Base-by-base conservation (phyloP, 2,797 vertebrate genomes). In the Megaceryle alcyon region DNA sequence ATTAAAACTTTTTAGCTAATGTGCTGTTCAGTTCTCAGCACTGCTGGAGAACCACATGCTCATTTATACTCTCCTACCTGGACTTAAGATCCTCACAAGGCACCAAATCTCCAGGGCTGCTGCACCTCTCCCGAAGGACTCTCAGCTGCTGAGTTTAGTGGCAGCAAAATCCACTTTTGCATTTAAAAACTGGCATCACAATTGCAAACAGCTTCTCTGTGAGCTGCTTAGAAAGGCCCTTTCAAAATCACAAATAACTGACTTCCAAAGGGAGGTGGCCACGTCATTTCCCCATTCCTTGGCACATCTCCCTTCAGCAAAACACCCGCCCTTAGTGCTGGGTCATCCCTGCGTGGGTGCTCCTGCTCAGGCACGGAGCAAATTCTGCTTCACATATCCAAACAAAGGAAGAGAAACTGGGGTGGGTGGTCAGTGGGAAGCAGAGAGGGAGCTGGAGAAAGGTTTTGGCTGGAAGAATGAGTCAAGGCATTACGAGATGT, bases 261-360 rank as follows among this genome's bases (percentile, higher is more conserved):
- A 16, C 48, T 96, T 94, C 29, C 25, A 48, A 31, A 65, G 48
- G 35, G 79, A 83, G n/a, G 28, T 8, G 26, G n/a, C 12, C 22
- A 4, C 7, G 33, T 44, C 44, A 56, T 22, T 75, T 39, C 71
- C 29, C 29, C 18, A 20, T 23, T 33, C 39, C 49, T 78, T 75
- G 18, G 26, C 56, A 84, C 2, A 0, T 17, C 19, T 63, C 68
- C 56, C 43, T 71, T 63, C 76, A 65, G 53, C 29, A 59, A 39
- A 70, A 61, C 48, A 33, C 15, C 54, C 59, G 4, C 41, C 49
- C 56, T 23, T 0, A 0, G 17, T 0, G 0, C 56, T 51, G 48
- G 31, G 31, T 31, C 37, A 17, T 48, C 20, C 26, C 46, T 43
- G 6, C 3, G 0, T 1, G 7, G 48, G 18, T 78, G 14, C 57